Evolutionary conservation across 2,113 vertebrate species (phyloP).

Genomic region (Arizona elegans): DNA sequence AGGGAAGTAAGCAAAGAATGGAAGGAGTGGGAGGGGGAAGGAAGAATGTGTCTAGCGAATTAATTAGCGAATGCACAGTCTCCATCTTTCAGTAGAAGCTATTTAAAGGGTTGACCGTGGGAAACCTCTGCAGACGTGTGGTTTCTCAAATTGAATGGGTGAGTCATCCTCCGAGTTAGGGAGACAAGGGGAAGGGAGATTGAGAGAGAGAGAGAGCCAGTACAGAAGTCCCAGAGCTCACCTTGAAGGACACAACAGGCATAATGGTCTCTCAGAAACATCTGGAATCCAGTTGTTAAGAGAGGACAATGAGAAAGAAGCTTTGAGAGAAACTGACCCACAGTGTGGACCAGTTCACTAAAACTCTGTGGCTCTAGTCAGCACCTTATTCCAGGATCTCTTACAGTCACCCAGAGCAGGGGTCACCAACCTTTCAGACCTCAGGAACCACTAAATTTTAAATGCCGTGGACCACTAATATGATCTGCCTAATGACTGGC

Average conservation of each 20-base stretch:
- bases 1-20: conserved; percentile 25
- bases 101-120: conserved; percentile 72
- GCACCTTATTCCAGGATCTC: background rate
- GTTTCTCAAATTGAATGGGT: conserved; percentile 62
- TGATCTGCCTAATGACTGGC: no score
- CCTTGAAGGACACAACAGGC: background rate
- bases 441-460: no score
- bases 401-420: background rate
- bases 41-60: conserved; percentile 4
- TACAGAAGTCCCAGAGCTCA: background rate
- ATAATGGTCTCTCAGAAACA: background rate
- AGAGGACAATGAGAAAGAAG: background rate
- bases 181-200: conserved; percentile 23
- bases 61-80: conserved; percentile 1
- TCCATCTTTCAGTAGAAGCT: conserved; percentile 42
- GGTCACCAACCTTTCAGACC: no score
- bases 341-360: background rate
- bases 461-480: no score
- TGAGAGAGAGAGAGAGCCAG: background rate
- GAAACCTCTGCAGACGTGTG: conserved; percentile 73
- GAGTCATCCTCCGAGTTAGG: conserved; percentile 65
- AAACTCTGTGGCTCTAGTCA: background rate
- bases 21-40: background rate
- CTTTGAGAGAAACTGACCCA: background rate
- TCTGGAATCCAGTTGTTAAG: no score